Evolutionary conservation across 1,140 invertebrate genomes (phyloP).

Genomic region (Hypothenemus hampei): DNA sequence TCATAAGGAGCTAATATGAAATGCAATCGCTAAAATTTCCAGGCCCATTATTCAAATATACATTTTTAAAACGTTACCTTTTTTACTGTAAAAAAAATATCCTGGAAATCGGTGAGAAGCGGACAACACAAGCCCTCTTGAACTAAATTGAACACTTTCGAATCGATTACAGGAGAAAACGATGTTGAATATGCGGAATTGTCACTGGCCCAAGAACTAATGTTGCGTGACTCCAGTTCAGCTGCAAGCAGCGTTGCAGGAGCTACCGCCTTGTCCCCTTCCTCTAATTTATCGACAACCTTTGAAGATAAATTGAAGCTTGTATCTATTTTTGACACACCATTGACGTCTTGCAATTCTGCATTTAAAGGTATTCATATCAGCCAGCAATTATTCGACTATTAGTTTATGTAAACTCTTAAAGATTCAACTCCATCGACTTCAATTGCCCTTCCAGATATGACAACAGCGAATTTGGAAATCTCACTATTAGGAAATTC

Average conservation of each 20-base stretch:
- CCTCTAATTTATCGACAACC: slow-evolving; percentile 11
- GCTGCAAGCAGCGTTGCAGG: slow-evolving; percentile 22
- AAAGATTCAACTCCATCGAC: slow-evolving; percentile 1
- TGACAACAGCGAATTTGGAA: slow-evolving; percentile 27
- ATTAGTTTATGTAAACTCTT: neutral
- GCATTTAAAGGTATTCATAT: no score
- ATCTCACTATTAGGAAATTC: slow-evolving; percentile 21
- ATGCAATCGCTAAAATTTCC: no score
- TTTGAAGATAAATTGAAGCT: slow-evolving; percentile 40
- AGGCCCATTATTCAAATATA: no score
- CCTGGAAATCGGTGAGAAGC: no score
- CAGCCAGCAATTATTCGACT: no score
- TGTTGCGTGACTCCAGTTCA: slow-evolving; percentile 33
- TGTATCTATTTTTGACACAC: slow-evolving; percentile 36
- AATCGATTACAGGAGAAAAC: slow-evolving; percentile 57
- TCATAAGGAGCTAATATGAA: no score
- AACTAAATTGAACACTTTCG: slow-evolving; percentile 8
- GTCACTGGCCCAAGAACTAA: slow-evolving; percentile 46
- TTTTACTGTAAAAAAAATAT: no score
- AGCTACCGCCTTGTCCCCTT: slow-evolving; percentile 30
- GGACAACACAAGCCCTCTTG: no score
- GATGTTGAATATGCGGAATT: slow-evolving; percentile 68
- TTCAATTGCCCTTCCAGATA: slow-evolving; percentile 17
- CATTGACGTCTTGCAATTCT: no score
- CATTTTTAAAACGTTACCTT: no score